These are phyloP conservation scores for Apantesis nais DNA, from an alignment of 2,888 invertebrate species.

Conservation along the genomic window DNA sequence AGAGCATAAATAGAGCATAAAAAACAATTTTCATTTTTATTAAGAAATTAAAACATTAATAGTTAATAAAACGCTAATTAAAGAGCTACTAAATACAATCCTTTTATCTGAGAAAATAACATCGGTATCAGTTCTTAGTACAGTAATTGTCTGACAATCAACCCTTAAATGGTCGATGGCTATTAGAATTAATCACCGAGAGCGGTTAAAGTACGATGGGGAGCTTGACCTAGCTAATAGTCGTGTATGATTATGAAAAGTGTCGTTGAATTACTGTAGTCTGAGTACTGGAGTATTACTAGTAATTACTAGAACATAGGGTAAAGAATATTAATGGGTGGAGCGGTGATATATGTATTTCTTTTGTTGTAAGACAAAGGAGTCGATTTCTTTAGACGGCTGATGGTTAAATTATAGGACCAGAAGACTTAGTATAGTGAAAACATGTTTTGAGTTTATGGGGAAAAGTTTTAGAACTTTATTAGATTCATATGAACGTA, in stretches of 20 bases:
- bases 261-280: slow-evolving; percentile 55
- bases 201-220: slow-evolving; percentile 27
- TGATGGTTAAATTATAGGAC: slow-evolving; percentile 12
- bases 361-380: slow-evolving; percentile 13
- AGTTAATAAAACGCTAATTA: slow-evolving; percentile 11
- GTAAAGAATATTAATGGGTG: slow-evolving; percentile 29
- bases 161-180: slow-evolving; percentile 43
- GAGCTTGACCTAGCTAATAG: slow-evolving; percentile 49
- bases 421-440: neutral
- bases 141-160: slow-evolving; percentile 25
- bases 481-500: neutral
- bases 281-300: slow-evolving; percentile 39
- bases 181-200: slow-evolving; percentile 53
- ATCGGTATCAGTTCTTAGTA: slow-evolving; percentile 28
- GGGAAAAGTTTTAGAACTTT: neutral
- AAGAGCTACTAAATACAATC: slow-evolving; percentile 13
- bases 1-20: neutral
- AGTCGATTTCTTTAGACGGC: neutral
- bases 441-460: neutral
- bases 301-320: slow-evolving; percentile 34
- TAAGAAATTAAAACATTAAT: neutral
- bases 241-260: slow-evolving; percentile 60
- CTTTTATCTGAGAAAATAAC: slow-evolving; percentile 26
- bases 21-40: neutral
- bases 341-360: slow-evolving; percentile 2